These are phyloP conservation scores for Trematomus bernacchii DNA, from an alignment of 2,797 vertebrate genomes.

Conservation along the genomic window DNA sequence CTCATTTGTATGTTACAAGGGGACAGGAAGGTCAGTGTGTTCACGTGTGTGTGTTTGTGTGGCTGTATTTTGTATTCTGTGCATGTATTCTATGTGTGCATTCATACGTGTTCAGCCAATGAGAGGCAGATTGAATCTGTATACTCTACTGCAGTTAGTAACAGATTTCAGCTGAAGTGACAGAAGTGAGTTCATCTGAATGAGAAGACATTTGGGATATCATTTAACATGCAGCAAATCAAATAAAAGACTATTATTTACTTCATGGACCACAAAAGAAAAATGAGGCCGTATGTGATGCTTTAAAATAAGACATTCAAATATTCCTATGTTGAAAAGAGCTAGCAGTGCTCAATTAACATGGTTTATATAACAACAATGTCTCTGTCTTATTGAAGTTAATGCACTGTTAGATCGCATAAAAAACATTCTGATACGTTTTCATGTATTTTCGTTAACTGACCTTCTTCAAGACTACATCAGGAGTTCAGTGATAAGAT, in stretches of 20 bases:
- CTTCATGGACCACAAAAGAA: slow-evolving; percentile 6
- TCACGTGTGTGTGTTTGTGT: slow-evolving; percentile 3
- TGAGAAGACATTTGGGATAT: slow-evolving; percentile 5
- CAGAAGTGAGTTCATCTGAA: slow-evolving; percentile 13
- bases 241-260: slow-evolving; percentile 6
- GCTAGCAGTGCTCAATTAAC: background rate
- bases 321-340: background rate
- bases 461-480: background rate
- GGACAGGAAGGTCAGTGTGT: slow-evolving; percentile 51
- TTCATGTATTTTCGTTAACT: background rate
- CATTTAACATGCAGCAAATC: slow-evolving; percentile 19
- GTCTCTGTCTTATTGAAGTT: no score
- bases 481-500: background rate
- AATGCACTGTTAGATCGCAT: background rate
- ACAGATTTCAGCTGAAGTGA: slow-evolving; percentile 16
- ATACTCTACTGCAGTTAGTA: slow-evolving; percentile 9
- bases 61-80: slow-evolving; percentile 31
- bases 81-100: slow-evolving; percentile 17
- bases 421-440: background rate
- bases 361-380: background rate
- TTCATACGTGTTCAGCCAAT: slow-evolving; percentile 28
- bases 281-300: background rate
- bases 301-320: slow-evolving; percentile 5
- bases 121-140: background rate
- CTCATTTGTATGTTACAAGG: slow-evolving; percentile 59